Evolutionary conservation across 2,113 vertebrate genomes (phyloP), one percentile per base, ranked within the genome.

Genomic region (Gallinago media): DNA sequence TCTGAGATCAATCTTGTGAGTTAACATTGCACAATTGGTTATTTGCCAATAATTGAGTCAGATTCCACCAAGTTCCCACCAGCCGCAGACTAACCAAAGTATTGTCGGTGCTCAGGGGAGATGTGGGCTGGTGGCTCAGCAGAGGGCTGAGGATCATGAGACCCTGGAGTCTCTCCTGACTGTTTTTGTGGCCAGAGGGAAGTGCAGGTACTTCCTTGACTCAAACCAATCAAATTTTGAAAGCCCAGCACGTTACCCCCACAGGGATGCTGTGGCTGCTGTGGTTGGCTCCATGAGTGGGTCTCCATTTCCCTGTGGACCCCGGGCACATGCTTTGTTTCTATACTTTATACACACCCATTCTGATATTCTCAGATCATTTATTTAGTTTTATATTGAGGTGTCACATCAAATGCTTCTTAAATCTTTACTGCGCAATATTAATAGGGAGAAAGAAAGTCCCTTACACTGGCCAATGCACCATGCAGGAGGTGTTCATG

Each of bases 91-190:
- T 66, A 78, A 55, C 22, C 44, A 79, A 67, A 74, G 55, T 29
- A 46, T 15, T 6, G 2, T 8, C 40, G 61, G 17, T 0, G 2
- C 38, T 46, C 15, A 5, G 61, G 11, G 1, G 1, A 18, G n/a
- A 4, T 20, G 11, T 22, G 16, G 46, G 26, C 34, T 77, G 34
- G 42, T 15, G 16, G 26, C 55, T 85, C 27, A n/a, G 40, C 23
- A 66, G 36, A 61, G 18, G 7, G 22, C 3, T 1, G 3, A 70
- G 38, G 13, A 50, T 32, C 16, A 4, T 11, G 61, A 92, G 46
- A 77, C 40, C 29, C 15, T 26, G 62, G 46, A 16, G 65, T 44
- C 2, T 1, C 50, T 92, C 36, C 0, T 6, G 62, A 4, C 40
- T 70, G 23, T 4, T 73, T 89, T 44, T 85, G n/a, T 62, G 66